Conservation (phyloP, 2,888 invertebrate species). For the Drosophila villosipedis region DNA sequence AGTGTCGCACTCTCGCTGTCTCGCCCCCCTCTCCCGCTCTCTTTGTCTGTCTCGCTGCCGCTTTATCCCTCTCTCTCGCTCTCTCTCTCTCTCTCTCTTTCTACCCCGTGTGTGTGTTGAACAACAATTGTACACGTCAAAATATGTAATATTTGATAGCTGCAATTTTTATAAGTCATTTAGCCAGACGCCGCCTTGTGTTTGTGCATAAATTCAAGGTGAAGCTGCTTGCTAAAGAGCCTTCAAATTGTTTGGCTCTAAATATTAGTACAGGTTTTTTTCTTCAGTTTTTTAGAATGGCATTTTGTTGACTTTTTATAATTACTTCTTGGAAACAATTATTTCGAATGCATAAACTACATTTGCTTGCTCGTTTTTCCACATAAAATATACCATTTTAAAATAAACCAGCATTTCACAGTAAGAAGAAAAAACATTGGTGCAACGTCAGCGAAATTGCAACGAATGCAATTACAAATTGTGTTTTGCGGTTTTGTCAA, state of each 20-base stretch:
- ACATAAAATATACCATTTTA: conserved; percentile 3
- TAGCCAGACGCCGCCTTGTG: conserved; percentile 30
- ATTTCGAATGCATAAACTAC: not conserved
- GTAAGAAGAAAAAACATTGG: not conserved
- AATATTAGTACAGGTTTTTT: not conserved
- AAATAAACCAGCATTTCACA: not conserved
- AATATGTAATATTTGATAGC: conserved; percentile 46
- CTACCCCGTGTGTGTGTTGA: conserved; percentile 26
- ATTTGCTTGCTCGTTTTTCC: not conserved
- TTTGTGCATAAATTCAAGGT: conserved; percentile 55
- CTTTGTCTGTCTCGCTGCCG: not conserved
- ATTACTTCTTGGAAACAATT: not conserved
- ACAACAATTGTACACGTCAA: conserved; percentile 36
- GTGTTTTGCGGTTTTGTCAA: conserved; percentile 23
- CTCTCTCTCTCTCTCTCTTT: not conserved
- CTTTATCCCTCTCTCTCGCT: not conserved
- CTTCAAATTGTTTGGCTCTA: conserved; percentile 2
- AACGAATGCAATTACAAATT: conserved; percentile 58
- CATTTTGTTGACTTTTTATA: not conserved
- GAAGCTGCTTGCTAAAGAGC: conserved; percentile 31
- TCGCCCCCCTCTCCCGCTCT: conserved; percentile 4
- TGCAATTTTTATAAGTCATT: conserved; percentile 47
- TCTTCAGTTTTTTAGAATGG: conserved; percentile 11
- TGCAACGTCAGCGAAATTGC: conserved; percentile 48
- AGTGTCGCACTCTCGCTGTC: conserved; percentile 21